Conservation (phyloP, 2,113 vertebrate species). For the Atlantisia rogersi region DNA sequence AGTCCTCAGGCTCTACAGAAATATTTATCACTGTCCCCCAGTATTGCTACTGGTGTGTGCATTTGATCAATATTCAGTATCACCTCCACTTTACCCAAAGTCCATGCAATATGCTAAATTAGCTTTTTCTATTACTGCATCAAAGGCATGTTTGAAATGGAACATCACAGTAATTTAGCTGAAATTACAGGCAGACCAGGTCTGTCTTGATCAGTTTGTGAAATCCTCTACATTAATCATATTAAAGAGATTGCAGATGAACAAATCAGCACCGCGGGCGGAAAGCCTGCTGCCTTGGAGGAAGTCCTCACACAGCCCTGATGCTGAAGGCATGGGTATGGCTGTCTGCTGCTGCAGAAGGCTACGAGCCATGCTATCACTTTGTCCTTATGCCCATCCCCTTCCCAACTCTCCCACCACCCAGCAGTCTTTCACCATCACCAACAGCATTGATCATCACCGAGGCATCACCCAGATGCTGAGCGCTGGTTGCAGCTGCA, state of each 20-base stretch:
- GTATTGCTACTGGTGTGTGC: background rate
- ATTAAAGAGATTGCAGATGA: conserved; percentile 54
- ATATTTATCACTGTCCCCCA: conserved; percentile 10
- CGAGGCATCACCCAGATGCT: accelerated
- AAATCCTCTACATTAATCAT: conserved; percentile 36
- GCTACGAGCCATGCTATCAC: background rate
- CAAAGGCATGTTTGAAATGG: conserved; percentile 24
- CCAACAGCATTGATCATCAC: background rate
- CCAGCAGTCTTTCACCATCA: background rate
- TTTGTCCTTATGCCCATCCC: accelerated
- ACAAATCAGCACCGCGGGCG: conserved; percentile 31
- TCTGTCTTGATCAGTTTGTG: conserved; percentile 55
- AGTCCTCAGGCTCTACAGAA: background rate
- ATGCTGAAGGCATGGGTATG: background rate
- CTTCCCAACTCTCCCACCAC: background rate
- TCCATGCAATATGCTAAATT: conserved; percentile 40
- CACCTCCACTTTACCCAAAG: background rate
- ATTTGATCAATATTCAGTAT: conserved; percentile 56
- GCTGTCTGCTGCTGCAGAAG: background rate
- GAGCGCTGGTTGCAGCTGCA: accelerated
- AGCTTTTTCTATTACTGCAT: conserved; percentile 51
- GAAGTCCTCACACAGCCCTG: background rate
- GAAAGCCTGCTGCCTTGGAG: background rate
- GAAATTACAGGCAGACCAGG: conserved; percentile 49
- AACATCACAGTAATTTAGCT: conserved; percentile 53